A percentile compares a stretch with the other conserved stretches of the same genome.
phyloP scores from a whole-genome alignment of 2,113 vertebrate species.

The Apistogramma diplotaenia region DNA sequence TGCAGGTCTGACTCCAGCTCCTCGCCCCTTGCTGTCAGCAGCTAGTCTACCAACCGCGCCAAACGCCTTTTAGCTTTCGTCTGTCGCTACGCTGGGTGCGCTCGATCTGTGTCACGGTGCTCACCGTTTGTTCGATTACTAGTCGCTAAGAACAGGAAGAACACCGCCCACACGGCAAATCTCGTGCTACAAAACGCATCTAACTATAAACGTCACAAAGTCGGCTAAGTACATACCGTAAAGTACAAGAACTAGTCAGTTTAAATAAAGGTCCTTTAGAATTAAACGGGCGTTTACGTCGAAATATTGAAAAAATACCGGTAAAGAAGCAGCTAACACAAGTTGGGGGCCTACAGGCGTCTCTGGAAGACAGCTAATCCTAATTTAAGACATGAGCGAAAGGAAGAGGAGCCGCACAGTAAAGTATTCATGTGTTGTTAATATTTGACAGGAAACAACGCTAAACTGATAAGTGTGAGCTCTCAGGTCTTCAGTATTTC shows the following conservation, averaged over 20 bases:
- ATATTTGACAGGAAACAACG: neutral
- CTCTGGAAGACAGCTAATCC: neutral
- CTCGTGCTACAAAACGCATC: neutral
- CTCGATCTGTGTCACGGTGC: neutral
- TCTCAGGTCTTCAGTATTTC: neutral
- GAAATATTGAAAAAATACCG: neutral
- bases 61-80: slow-evolving; percentile 20
- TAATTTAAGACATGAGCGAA: neutral
- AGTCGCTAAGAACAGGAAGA: accelerated
- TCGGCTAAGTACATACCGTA: neutral
- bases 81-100: neutral
- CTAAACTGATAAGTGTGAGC: neutral
- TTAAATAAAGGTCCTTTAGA: neutral
- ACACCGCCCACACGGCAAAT: slow-evolving; percentile 20
- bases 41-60: slow-evolving; percentile 12
- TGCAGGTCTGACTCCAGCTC: too few species aligned
- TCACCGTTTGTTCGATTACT: accelerated
- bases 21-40: neutral
- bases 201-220: slow-evolving; percentile 8
- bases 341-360: neutral
- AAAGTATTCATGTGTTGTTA: neutral
- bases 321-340: too few species aligned
- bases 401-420: neutral
- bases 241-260: neutral
- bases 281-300: neutral